Evolutionary conservation across 2,797 vertebrate genomes (phyloP).

Genomic region (Huso huso): DNA sequence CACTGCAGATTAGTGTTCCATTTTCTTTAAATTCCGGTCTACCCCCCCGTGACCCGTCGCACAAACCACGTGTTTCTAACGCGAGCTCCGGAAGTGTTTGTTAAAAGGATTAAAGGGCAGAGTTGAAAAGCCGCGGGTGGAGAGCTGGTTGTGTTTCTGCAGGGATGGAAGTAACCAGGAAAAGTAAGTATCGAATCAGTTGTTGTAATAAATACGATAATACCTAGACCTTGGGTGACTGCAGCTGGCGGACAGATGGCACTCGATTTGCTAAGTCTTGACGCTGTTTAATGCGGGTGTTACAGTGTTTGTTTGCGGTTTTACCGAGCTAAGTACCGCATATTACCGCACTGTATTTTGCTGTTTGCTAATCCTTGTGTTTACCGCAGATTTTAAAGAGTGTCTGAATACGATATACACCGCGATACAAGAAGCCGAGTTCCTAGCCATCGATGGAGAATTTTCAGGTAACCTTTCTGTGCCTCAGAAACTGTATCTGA

Average conservation of each 20-base stretch:
- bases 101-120: constrained; percentile 42
- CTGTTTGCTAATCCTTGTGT: not conserved
- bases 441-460: constrained; percentile 93
- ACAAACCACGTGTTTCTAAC: no score
- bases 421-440: constrained; percentile 88
- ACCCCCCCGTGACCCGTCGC: no score
- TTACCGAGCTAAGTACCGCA: no score
- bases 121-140: constrained; percentile 12
- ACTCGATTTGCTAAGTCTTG: not conserved
- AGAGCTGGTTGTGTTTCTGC: constrained; percentile 44
- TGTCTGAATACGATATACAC: constrained; percentile 69
- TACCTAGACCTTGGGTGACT: fast-evolving
- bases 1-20: no score
- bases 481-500: no score
- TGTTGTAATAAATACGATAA: not conserved
- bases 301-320: not conserved
- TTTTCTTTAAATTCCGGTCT: no score
- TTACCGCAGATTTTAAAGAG: constrained; percentile 83
- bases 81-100: constrained; percentile 21
- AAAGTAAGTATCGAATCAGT: constrained; percentile 68
- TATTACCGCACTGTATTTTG: constrained; percentile 21
- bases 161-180: constrained; percentile 86
- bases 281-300: not conserved
- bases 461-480: constrained; percentile 76
- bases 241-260: fast-evolving